Conservation (phyloP, 2,113 vertebrate genomes). For the Dermatemys mawii region DNA sequence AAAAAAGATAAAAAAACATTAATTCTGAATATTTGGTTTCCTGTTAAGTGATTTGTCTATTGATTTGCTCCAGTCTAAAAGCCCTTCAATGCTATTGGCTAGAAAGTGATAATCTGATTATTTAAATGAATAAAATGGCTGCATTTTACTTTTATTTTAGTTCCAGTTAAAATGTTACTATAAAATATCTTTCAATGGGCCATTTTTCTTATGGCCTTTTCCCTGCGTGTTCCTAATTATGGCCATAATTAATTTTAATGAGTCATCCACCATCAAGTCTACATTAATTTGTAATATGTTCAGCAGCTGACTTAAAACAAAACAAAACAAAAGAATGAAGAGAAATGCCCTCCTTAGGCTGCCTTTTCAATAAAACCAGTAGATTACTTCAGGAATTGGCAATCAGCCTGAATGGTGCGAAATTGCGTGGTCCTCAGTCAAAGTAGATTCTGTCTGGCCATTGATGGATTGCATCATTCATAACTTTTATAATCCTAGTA, state of each 20-base stretch:
- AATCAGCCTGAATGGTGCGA: conserved; percentile 9
- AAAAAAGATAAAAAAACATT: conserved; percentile 26
- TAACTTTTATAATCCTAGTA: conserved; percentile 59
- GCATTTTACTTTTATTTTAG: conserved; percentile 37
- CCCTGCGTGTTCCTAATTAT: conserved; percentile 71
- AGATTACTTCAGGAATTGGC: conserved; percentile 70
- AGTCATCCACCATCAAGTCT: conserved; percentile 60
- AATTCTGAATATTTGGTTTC: conserved; percentile 62
- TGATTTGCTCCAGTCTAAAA: conserved; percentile 46
- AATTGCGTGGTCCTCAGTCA: conserved; percentile 65
- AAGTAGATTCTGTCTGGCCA: conserved; percentile 40
- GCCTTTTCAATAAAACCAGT: conserved; percentile 60
- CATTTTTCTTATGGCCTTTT: conserved; percentile 68
- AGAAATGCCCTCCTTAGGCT: conserved; percentile 25
- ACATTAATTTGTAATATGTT: conserved; percentile 58
- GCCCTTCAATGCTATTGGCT: conserved; percentile 13
- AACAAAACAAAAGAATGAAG: background rate
- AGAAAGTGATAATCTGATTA: conserved; percentile 44
- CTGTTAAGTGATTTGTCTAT: conserved; percentile 60
- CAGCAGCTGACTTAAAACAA: conserved; percentile 52
- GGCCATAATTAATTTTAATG: conserved; percentile 74
- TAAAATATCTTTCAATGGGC: conserved; percentile 50
- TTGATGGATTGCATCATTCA: conserved; percentile 62
- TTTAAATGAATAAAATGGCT: conserved; percentile 71
- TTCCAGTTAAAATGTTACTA: conserved; percentile 48